Percentiles rank a stretch among this genome's conserved stretches.
Conservation (phyloP, 1,140 invertebrate species). For the Myzus persicae region DNA sequence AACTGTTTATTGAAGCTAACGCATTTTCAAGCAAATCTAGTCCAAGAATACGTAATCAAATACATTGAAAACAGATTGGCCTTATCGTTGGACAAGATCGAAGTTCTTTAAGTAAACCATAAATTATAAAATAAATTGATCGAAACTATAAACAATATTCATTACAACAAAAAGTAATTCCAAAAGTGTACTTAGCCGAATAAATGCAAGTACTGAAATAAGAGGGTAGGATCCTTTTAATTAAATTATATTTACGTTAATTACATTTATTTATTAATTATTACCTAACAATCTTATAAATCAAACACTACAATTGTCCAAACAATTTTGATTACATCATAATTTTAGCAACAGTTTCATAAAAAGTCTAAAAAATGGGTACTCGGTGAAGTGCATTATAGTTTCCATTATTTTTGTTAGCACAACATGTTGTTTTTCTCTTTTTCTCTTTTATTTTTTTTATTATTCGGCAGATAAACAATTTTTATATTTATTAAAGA, state of each 20-base stretch:
- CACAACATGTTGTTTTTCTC: neutral
- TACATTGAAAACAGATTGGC: neutral
- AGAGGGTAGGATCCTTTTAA: neutral
- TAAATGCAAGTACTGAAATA: neutral
- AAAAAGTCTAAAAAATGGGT: neutral
- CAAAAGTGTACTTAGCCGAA: neutral
- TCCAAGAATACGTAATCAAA: neutral
- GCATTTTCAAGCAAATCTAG: neutral
- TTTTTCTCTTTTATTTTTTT: neutral
- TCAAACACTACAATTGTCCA: neutral
- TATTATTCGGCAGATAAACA: neutral
- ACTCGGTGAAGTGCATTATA: neutral
- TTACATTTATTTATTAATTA: neutral
- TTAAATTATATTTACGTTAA: neutral
- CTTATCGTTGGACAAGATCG: neutral
- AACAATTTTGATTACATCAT: neutral
- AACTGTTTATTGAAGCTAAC: too few species aligned
- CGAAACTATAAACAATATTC: neutral
- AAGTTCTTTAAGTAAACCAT: neutral
- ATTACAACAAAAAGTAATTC: neutral
- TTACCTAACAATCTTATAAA: neutral
- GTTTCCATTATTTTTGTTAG: constrained; percentile 2
- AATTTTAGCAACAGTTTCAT: neutral
- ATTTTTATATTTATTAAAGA: constrained; percentile 5
- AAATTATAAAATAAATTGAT: neutral